Conservation (phyloP, 1,140 invertebrate genomes). For the Brachionus koreanus region DNA sequence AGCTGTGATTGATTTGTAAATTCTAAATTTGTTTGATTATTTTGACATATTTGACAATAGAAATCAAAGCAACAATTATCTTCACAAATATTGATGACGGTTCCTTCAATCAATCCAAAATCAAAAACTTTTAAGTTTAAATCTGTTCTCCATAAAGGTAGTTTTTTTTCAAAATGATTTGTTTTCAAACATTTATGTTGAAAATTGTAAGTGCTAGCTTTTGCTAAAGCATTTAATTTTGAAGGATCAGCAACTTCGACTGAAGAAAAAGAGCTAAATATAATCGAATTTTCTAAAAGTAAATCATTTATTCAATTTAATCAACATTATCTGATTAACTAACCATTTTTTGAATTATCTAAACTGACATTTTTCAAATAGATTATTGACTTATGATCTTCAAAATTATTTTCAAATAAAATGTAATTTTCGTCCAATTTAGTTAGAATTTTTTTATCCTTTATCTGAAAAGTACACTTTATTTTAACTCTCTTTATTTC, state of each 20-base stretch:
- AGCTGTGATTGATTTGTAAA: background rate
- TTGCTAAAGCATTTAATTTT: background rate
- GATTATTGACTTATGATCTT: background rate
- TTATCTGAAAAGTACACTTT: background rate
- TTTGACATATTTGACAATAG: constrained; percentile 7
- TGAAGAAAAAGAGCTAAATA: background rate
- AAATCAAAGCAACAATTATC: constrained; percentile 34
- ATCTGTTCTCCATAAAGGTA: background rate
- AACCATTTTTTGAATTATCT: background rate
- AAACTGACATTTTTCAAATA: constrained; percentile 16
- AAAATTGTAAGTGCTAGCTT: background rate
- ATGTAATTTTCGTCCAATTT: background rate
- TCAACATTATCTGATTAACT: background rate
- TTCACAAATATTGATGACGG: background rate
- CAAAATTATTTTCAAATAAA: background rate
- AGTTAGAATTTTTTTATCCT: background rate
- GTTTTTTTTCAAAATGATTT: background rate
- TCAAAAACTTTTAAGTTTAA: background rate
- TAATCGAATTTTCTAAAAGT: background rate
- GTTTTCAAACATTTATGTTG: background rate
- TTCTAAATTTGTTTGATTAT: background rate
- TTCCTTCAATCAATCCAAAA: background rate
- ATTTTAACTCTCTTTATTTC: background rate
- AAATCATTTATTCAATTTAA: background rate
- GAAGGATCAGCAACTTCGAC: background rate